A percentile compares a stretch with the other conserved stretches of the same genome.
phyloP scores from a whole-genome alignment of 2,888 invertebrate species.

The Craniophora ligustri region DNA sequence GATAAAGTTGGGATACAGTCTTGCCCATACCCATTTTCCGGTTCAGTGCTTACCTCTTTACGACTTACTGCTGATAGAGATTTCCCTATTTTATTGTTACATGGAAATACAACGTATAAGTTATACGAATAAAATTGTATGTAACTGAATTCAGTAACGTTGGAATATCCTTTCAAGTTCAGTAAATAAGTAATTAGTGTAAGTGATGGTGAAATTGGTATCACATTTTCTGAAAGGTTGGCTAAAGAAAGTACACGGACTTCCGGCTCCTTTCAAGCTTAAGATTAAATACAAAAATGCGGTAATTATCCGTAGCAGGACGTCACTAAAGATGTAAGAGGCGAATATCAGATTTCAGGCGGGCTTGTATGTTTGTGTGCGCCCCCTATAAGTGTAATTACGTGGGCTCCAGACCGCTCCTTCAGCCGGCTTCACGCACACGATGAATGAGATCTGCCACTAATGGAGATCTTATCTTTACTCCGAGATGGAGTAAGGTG shows the following conservation, averaged over 20 bases:
- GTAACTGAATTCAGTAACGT: slow-evolving; percentile 11
- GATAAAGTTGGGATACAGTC: slow-evolving; percentile 58
- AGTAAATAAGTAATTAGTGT: slow-evolving; percentile 44
- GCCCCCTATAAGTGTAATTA: slow-evolving; percentile 76
- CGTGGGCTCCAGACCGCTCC: slow-evolving; percentile 65
- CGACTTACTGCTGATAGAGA: slow-evolving; percentile 55
- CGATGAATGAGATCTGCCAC: slow-evolving; percentile 83
- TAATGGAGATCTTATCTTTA: slow-evolving; percentile 85
- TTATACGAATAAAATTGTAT: slow-evolving; percentile 27
- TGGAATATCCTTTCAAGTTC: slow-evolving; percentile 15
- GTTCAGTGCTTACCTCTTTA: slow-evolving; percentile 60
- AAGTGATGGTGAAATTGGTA: slow-evolving; percentile 32
- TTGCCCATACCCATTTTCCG: slow-evolving; percentile 60
- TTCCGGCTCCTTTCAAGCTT: slow-evolving; percentile 41
- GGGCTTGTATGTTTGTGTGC: slow-evolving; percentile 63
- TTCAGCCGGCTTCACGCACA: slow-evolving; percentile 72
- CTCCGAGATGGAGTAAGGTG: slow-evolving; percentile 79
- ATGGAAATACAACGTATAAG: slow-evolving; percentile 40
- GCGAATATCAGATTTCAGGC: slow-evolving; percentile 67
- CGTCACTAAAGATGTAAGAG: slow-evolving; percentile 59
- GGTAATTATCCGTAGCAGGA: slow-evolving; percentile 50
- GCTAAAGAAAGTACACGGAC: slow-evolving; percentile 30
- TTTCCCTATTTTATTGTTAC: slow-evolving; percentile 56
- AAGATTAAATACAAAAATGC: slow-evolving; percentile 53
- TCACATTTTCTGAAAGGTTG: slow-evolving; percentile 37